phyloP scores from a whole-genome alignment of 1,140 invertebrate species.

The Phthorimaea operculella region DNA sequence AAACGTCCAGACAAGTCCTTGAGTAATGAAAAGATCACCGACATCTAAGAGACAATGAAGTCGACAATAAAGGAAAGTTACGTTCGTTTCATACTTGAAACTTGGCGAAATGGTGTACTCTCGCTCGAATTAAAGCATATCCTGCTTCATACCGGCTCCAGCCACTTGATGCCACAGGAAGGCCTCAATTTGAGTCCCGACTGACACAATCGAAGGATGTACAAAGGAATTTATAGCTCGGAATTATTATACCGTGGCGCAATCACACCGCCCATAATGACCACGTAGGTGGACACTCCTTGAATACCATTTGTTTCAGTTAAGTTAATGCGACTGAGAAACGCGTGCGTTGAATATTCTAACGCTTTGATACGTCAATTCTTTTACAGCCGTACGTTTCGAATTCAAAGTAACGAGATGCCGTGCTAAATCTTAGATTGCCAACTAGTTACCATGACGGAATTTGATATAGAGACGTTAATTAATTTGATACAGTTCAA shows the following conservation, averaged over 20 bases:
- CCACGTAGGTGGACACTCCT: conserved; percentile 34
- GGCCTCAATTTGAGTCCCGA: conserved; percentile 32
- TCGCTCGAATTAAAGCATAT: neutral
- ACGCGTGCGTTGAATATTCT: conserved; percentile 21
- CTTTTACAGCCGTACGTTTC: neutral
- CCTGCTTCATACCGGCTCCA: neutral
- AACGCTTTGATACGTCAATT: conserved; percentile 5
- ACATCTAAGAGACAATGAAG: no score
- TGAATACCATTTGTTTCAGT: conserved; percentile 25
- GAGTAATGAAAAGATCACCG: no score
- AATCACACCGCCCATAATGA: conserved; percentile 21
- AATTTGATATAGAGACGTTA: neutral
- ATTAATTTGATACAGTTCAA: no score
- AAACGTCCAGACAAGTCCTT: no score
- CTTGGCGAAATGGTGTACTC: no score
- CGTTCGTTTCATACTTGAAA: no score
- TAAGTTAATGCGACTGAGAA: conserved; percentile 24
- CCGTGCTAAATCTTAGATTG: neutral
- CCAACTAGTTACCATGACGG: neutral
- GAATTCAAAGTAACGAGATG: neutral
- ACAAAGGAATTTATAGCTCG: conserved; percentile 42
- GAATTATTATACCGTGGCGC: conserved; percentile 14
- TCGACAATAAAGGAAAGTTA: no score
- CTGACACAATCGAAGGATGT: conserved; percentile 55
- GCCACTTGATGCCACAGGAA: conserved; percentile 25